Base-by-base conservation (phyloP, 2,888 invertebrate species). In the Pseudoips prasinana region DNA sequence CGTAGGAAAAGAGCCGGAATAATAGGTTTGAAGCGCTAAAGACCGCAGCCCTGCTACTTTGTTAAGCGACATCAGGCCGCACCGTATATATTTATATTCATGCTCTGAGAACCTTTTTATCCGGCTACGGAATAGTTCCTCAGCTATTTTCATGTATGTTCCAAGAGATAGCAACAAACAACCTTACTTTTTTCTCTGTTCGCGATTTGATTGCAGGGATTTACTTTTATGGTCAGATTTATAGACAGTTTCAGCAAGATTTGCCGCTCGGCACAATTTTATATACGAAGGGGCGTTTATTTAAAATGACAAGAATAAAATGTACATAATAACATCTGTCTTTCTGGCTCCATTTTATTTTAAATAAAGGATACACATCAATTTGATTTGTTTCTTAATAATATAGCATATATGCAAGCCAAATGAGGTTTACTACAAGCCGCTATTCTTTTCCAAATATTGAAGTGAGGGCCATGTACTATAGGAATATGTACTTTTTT, bases 201-300 rank as follows among this genome's bases (percentile, higher is more conserved):
- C 70, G 67, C 78, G 66, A 85, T 86, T 85, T 86, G 85, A 86
- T 86, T 84, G 84, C 74, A 51, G 64, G 85, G 86, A 83, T 86
- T 85, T 86, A 81, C 73, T 86, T 85, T 87, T 86, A 86, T 78
- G 81, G 66, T 77, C 82, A 82, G 80, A 80, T 87, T 86, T 86
- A 86, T 82, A 75, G 81, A 76, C 77, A 76, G 75, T 77, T 77
- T 68, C 68, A 61, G 61, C 66, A 64, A 74, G 78, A 79, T 82
- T 65, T 78, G 74, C 68, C 61, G 68, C 65, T 69, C 54, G 64
- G 64, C 60, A 52, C 59, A 65, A 69, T 74, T 73, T 73, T 70
- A 67, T 72, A 63, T 54, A 57, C 50, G 55, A 55, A 54, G 39
- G 50, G 55, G 50, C 54, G 60, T 68, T 64, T 70, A 65, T 69